These are phyloP conservation scores for Patella caerulea DNA, from an alignment of 2,888 invertebrate species.

Conservation along the genomic window DNA sequence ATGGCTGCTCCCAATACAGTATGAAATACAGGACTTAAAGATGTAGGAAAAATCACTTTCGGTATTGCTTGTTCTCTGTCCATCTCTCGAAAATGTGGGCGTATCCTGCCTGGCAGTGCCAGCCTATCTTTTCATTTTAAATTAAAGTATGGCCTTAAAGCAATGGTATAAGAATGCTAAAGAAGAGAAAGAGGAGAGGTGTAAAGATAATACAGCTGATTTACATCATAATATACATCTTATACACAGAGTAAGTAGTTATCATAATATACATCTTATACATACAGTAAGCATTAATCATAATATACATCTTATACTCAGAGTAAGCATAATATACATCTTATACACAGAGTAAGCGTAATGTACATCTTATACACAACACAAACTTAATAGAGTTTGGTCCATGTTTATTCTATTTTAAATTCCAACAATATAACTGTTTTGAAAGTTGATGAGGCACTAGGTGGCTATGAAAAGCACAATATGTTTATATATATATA, in stretches of 20 bases:
- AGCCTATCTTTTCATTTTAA: conserved; percentile 3
- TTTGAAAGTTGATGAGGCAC: too few species aligned
- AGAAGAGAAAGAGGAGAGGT: conserved; percentile 39
- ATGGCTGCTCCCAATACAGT: too few species aligned
- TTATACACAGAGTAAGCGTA: conserved; percentile 45
- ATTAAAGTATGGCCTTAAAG: conserved; percentile 42
- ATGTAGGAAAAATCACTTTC: too few species aligned
- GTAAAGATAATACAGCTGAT: conserved; percentile 39
- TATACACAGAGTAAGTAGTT: conserved; percentile 43
- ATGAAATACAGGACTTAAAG: too few species aligned
- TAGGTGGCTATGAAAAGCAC: too few species aligned
- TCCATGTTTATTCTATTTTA: not conserved
- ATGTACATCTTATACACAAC: not conserved
- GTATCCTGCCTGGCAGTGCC: too few species aligned
- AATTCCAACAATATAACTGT: too few species aligned
- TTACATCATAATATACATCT: conserved; percentile 44
- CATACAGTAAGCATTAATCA: conserved; percentile 45
- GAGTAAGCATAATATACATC: conserved; percentile 41
- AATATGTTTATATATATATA: too few species aligned
- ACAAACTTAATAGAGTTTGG: not conserved
- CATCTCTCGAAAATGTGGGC: too few species aligned
- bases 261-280: conserved; percentile 40
- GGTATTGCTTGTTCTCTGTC: too few species aligned
- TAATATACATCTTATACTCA: conserved; percentile 40
- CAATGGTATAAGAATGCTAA: conserved; percentile 48